A percentile compares a stretch with the other conserved stretches of the same genome.
phyloP scores from a whole-genome alignment of 2,888 invertebrate species.

The Phaedon cochleariae region DNA sequence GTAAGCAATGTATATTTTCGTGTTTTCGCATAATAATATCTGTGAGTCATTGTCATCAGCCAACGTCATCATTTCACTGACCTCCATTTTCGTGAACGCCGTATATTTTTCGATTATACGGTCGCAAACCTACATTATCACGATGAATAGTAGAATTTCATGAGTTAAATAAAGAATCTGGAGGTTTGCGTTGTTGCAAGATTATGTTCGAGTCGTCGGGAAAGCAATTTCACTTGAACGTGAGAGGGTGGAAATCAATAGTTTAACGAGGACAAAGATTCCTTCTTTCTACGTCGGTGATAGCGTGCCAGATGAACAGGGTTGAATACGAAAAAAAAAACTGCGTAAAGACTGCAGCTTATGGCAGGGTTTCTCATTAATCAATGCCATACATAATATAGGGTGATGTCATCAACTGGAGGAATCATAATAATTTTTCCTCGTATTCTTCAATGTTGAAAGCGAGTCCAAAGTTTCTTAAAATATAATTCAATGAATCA shows the following conservation, averaged over 20 bases:
- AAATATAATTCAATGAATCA: too few species aligned
- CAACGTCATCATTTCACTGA: neutral
- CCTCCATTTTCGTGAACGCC: neutral
- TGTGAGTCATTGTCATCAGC: neutral
- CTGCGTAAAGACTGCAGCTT: neutral
- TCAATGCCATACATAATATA: too few species aligned
- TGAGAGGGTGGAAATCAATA: conserved; percentile 51
- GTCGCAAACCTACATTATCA: conserved; percentile 36
- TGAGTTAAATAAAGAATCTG: conserved; percentile 46
- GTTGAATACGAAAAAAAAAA: neutral
- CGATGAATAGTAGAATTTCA: conserved; percentile 43
- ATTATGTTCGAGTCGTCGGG: conserved; percentile 48
- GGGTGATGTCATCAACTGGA: too few species aligned
- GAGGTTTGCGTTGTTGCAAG: conserved; percentile 44
- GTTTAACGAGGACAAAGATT: conserved; percentile 47
- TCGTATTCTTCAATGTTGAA: too few species aligned
- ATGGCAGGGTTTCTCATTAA: too few species aligned
- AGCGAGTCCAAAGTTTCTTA: too few species aligned
- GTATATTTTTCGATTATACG: neutral
- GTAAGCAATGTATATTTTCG: neutral
- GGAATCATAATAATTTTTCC: too few species aligned
- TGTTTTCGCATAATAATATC: neutral
- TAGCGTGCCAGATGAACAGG: conserved; percentile 27
- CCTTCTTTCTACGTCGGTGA: conserved; percentile 44
- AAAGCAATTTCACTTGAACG: conserved; percentile 49